Conservation (phyloP, 2,113 vertebrate species). For the Tachysurus fulvidraco region DNA sequence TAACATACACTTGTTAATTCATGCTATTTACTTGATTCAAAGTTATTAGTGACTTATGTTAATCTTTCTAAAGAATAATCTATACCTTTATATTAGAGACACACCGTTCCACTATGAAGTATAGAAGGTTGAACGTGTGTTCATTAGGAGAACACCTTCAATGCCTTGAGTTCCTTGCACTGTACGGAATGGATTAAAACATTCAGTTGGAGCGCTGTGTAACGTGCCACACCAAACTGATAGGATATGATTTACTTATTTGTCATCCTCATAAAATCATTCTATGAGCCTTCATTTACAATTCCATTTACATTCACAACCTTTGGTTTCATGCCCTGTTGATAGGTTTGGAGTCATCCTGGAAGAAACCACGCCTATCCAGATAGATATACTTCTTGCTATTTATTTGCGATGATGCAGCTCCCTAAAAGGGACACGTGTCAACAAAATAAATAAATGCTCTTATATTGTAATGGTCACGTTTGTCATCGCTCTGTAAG, state of each 20-base stretch:
- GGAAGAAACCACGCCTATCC: not conserved
- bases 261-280: too few species aligned
- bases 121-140: not conserved
- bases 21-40: not conserved
- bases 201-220: too few species aligned
- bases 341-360: not conserved
- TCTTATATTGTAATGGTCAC: not conserved
- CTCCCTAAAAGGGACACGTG: not conserved
- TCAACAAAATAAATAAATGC: not conserved
- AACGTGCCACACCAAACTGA: too few species aligned
- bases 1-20: not conserved
- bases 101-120: not conserved
- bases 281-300: too few species aligned
- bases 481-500: not conserved
- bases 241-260: not conserved
- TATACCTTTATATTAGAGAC: not conserved
- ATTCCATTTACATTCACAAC: too few species aligned
- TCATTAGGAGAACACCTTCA: not conserved
- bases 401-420: not conserved
- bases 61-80: not conserved
- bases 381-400: not conserved
- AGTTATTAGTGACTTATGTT: not conserved
- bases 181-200: too few species aligned
- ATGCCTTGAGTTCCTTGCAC: not conserved
- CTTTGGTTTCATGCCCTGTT: too few species aligned